Evolutionary conservation across 2,797 vertebrate species (phyloP).

Genomic region (Microhierax caerulescens): DNA sequence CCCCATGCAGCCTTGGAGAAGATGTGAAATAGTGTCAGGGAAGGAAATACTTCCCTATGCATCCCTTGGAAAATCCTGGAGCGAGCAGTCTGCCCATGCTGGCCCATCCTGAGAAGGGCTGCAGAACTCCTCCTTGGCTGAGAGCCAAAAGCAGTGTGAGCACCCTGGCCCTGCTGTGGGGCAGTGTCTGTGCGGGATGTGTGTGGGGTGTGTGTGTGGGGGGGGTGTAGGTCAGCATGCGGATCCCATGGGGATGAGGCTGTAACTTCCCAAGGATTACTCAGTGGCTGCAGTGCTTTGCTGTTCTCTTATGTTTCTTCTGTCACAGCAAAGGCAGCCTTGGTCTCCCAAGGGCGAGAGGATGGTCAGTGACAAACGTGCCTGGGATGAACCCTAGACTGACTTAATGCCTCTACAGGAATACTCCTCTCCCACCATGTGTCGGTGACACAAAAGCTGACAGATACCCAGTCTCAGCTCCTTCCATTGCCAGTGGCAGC

Average conservation of each 20-base stretch:
- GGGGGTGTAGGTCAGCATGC: neutral
- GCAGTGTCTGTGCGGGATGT: accelerated
- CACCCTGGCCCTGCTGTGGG: neutral
- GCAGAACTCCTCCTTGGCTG: neutral
- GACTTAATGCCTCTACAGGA: neutral
- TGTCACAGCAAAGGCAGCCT: neutral
- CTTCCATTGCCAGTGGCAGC: neutral
- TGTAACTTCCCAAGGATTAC: neutral
- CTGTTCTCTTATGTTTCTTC: neutral
- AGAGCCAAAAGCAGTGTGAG: neutral
- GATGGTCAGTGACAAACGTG: neutral
- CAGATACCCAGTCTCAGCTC: neutral
- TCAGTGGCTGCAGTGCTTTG: neutral
- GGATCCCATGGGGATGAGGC: neutral
- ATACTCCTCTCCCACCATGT: neutral
- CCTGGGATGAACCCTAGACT: neutral
- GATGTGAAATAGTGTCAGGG: neutral
- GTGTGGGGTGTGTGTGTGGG: neutral
- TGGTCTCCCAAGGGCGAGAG: neutral
- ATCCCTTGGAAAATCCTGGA: neutral
- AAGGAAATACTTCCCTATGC: neutral
- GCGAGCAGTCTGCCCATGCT: neutral
- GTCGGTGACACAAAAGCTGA: neutral
- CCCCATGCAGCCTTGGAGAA: neutral
- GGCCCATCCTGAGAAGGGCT: neutral